Conservation (phyloP, 2,797 vertebrate species). For the Diplodus sargus region DNA sequence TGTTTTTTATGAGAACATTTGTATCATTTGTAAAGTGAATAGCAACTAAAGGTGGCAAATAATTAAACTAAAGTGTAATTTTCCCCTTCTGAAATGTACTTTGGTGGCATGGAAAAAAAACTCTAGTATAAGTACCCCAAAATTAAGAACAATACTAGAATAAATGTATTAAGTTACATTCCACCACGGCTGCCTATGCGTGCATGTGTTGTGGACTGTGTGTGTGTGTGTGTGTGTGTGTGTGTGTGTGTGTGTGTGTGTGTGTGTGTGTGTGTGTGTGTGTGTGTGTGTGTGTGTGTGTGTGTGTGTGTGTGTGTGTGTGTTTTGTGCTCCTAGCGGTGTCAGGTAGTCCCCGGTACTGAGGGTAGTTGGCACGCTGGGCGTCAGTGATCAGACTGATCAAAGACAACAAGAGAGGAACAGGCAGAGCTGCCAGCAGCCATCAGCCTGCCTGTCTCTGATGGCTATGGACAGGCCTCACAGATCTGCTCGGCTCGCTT, state of each 20-base stretch:
- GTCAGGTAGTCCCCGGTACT: constrained; percentile 60
- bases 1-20: too few relatives aligned
- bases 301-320: constrained; percentile 7
- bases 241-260: constrained; percentile 10
- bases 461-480: constrained; percentile 69
- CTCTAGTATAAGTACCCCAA: background rate
- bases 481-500: constrained; percentile 51
- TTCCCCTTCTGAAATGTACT: background rate
- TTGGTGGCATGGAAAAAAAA: background rate
- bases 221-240: constrained; percentile 14
- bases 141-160: background rate
- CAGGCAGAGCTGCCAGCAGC: constrained; percentile 86
- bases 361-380: constrained; percentile 71
- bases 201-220: constrained; percentile 11
- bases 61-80: background rate
- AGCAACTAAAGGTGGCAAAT: background rate
- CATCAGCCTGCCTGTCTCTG: constrained; percentile 82
- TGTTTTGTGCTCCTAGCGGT: constrained; percentile 46
- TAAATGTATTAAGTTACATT: background rate
- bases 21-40: background rate
- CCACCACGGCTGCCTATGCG: background rate
- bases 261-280: constrained; percentile 15
- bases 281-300: constrained; percentile 18
- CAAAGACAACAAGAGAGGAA: constrained; percentile 89
- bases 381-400: constrained; percentile 87